phyloP scores from a whole-genome alignment of 2,797 vertebrate genomes.

The Petrocephalus sullivani region DNA sequence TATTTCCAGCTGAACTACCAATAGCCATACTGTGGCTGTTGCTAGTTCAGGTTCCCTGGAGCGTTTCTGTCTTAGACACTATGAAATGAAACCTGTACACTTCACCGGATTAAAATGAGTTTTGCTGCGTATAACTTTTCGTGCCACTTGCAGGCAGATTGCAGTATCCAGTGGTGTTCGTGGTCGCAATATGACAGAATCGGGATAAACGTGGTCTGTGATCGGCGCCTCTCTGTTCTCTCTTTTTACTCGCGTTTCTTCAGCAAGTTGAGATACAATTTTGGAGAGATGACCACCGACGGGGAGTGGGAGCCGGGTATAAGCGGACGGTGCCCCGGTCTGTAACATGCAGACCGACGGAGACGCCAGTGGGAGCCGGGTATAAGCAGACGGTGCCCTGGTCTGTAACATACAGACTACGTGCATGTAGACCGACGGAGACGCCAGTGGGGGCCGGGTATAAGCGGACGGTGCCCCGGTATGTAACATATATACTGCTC shows the following conservation, averaged over 20 bases:
- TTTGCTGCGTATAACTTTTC: not conserved
- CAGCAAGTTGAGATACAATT: not conserved
- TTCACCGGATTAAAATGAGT: not conserved
- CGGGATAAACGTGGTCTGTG: not conserved
- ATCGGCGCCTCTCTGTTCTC: not conserved
- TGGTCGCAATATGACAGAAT: not conserved
- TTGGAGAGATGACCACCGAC: not conserved
- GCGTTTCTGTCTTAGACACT: not conserved
- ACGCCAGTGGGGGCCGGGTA: not conserved
- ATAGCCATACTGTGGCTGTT: not conserved
- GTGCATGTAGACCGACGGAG: not conserved
- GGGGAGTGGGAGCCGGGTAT: not conserved
- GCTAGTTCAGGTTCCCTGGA: not conserved
- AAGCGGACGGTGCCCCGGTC: not conserved
- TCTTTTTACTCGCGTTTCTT: not conserved
- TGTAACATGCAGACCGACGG: too few species aligned
- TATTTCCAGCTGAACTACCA: not conserved
- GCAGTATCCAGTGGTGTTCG: not conserved
- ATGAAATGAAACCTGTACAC: not conserved
- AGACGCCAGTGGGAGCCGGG: too few species aligned
- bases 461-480: too few species aligned
- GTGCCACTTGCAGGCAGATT: not conserved
- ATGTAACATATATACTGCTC: too few species aligned
- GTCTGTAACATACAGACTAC: not conserved
- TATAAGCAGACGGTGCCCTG: not conserved